Percentiles rank a stretch among this genome's conserved stretches.
phyloP scores from a whole-genome alignment of 2,113 vertebrate genomes.

The Sapayoa aenigma region DNA sequence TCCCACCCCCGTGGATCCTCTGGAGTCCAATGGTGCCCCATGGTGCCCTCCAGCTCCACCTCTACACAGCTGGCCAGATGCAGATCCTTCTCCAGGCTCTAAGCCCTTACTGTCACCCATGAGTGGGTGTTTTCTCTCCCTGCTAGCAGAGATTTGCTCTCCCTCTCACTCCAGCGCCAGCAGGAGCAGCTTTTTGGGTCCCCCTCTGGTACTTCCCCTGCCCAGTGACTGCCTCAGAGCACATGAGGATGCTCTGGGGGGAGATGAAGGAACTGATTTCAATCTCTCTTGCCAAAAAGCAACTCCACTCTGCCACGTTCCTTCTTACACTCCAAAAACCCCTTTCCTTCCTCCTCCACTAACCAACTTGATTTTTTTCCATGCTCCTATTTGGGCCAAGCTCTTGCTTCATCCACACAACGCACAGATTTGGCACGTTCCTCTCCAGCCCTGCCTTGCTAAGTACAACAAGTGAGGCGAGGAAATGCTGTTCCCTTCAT shows the following conservation, averaged over 20 bases:
- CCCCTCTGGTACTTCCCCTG: not conserved
- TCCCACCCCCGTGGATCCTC: accelerated
- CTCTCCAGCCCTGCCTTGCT: not conserved
- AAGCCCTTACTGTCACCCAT: not conserved
- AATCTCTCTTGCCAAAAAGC: not conserved
- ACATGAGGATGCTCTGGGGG: not conserved
- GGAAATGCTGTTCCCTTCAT: constrained; percentile 2
- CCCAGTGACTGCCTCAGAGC: not conserved
- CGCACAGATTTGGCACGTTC: not conserved
- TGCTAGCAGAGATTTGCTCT: not conserved
- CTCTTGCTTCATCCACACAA: not conserved
- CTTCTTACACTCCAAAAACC: not conserved
- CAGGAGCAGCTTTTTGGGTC: not conserved
- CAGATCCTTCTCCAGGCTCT: not conserved
- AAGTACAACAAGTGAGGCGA: not conserved
- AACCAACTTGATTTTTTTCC: not conserved
- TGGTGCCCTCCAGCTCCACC: not conserved
- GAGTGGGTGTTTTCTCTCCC: not conserved
- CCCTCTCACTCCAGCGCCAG: not conserved
- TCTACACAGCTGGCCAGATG: not conserved
- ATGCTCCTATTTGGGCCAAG: not conserved
- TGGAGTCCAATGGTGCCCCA: not conserved
- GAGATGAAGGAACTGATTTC: not conserved
- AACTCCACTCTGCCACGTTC: not conserved
- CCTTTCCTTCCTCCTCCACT: not conserved